phyloP scores from a whole-genome alignment of 2,888 invertebrate species.

The Heliothis peltigera region DNA sequence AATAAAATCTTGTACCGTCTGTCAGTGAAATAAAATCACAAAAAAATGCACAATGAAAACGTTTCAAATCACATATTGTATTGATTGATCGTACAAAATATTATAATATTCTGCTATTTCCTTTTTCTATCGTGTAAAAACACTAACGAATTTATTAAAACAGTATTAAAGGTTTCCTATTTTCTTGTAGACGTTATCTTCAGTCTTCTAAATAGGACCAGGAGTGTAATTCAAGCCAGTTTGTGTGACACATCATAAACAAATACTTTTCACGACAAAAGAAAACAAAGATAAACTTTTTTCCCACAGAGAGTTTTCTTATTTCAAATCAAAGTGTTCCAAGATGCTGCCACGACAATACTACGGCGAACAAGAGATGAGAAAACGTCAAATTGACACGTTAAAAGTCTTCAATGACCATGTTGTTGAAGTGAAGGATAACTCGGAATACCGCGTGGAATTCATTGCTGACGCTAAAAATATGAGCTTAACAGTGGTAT shows the following conservation, averaged over 20 bases:
- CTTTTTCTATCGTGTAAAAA: neutral
- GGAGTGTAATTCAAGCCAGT: neutral
- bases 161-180: constrained; percentile 11
- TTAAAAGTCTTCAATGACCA: constrained; percentile 95
- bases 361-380: constrained; percentile 88
- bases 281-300: constrained; percentile 4
- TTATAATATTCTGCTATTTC: neutral
- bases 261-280: neutral
- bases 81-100: constrained; percentile 2
- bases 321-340: constrained; percentile 36
- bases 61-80: neutral
- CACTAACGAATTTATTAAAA: neutral
- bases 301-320: neutral
- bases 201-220: neutral
- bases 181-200: neutral
- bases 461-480: constrained; percentile 92
- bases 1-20: neutral
- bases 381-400: constrained; percentile 94
- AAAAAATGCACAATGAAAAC: neutral
- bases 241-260: constrained; percentile 10
- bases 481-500: constrained; percentile 91
- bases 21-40: too few relatives aligned
- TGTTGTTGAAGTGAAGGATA: constrained; percentile 92
- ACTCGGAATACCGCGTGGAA: constrained; percentile 93
- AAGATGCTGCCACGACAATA: constrained; percentile 89